These are phyloP conservation scores for Mirounga angustirostris DNA, from an alignment of 2,113 vertebrate species.

Conservation along the genomic window DNA sequence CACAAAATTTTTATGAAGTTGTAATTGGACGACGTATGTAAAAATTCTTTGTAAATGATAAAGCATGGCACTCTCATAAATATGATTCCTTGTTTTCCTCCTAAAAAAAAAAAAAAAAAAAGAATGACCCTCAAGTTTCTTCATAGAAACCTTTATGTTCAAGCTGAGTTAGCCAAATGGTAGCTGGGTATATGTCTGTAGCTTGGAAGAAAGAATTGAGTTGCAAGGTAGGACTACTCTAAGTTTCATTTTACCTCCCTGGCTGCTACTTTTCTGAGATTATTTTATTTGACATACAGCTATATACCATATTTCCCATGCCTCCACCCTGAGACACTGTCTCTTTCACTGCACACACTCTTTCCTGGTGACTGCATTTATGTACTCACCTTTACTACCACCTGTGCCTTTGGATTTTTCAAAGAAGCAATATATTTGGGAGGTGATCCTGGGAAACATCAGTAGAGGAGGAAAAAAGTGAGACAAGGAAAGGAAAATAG, in stretches of 20 bases:
- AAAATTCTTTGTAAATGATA: not conserved
- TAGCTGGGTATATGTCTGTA: not conserved
- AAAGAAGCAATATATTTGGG: not conserved
- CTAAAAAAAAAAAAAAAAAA: not conserved
- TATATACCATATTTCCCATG: not conserved
- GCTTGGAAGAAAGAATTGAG: not conserved
- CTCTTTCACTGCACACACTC: not conserved
- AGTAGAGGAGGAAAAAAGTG: not conserved
- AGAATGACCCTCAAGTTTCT: not conserved
- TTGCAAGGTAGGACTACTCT: not conserved
- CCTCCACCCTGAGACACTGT: not conserved
- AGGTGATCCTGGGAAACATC: not conserved
- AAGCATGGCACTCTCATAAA: not conserved
- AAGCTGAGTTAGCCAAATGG: not conserved
- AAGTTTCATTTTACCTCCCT: not conserved
- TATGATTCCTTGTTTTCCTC: not conserved
- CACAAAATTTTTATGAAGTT: not conserved
- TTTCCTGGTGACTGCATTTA: not conserved
- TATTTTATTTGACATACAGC: not conserved
- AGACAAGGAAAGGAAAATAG: not conserved
- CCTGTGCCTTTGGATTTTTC: not conserved
- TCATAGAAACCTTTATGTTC: not conserved
- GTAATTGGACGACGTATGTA: not conserved
- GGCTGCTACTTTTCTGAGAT: not conserved
- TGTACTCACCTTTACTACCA: not conserved